Percentiles rank a stretch among this genome's conserved stretches.
These are phyloP conservation scores for Collichthys lucidus DNA, from an alignment of 2,113 vertebrate genomes.

Conservation along the genomic window DNA sequence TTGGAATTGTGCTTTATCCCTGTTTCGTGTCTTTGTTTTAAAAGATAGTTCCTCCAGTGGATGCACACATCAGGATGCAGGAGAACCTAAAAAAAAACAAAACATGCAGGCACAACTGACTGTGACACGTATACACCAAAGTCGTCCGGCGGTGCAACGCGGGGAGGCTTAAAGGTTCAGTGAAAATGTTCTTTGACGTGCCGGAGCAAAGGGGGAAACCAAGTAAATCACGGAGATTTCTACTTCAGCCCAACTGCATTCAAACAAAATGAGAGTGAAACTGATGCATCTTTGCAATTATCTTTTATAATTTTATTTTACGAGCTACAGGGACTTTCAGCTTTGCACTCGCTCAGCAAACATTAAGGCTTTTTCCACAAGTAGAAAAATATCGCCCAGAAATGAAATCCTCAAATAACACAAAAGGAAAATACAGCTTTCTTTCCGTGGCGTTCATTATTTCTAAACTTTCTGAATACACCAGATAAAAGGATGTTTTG, in stretches of 20 bases:
- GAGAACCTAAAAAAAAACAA: too few relatives aligned
- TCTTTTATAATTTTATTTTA: too few relatives aligned
- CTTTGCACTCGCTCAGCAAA: too few relatives aligned
- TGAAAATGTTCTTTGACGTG: not conserved
- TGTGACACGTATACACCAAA: too few relatives aligned
- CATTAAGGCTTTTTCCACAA: too few relatives aligned
- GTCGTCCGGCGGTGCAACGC: too few relatives aligned
- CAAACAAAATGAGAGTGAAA: not conserved
- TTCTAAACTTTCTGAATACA: not conserved
- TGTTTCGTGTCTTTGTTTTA: not conserved
- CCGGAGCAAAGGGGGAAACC: not conserved
- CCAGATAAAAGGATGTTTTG: not conserved
- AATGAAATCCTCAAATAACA: not conserved
- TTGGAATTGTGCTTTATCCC: not conserved
- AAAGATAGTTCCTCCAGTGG: too few relatives aligned
- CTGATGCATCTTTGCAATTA: not conserved
- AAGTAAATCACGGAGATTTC: not conserved
- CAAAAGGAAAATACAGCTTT: not conserved
- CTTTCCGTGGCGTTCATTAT: not conserved
- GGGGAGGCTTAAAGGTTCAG: not conserved
- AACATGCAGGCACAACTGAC: too few relatives aligned
- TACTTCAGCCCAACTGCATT: not conserved
- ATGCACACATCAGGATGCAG: too few relatives aligned
- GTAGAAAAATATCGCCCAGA: too few relatives aligned
- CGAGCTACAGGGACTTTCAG: too few relatives aligned